A percentile compares a stretch with the other conserved stretches of the same genome.
Evolutionary conservation across 2,113 vertebrate species (phyloP).

Genomic region (Micronycteris hirsuta): DNA sequence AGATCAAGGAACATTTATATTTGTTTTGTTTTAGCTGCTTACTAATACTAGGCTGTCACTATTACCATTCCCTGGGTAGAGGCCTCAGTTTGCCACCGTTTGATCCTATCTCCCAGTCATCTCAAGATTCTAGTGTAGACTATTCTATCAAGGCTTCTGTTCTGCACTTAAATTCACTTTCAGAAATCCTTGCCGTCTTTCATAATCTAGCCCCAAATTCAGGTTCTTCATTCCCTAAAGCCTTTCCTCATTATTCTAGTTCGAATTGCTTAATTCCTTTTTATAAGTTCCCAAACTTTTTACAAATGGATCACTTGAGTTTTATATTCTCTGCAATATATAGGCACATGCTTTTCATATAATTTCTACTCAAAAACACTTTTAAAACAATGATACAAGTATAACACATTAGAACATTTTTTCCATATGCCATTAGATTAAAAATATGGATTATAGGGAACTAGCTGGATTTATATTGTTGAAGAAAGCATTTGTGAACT

Average conservation of each 20-base stretch:
- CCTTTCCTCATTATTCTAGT: background rate
- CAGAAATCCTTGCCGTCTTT: background rate
- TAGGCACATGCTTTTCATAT: background rate
- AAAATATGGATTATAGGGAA: background rate
- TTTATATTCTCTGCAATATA: background rate
- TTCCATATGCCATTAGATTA: background rate
- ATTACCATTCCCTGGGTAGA: background rate
- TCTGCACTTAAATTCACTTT: background rate
- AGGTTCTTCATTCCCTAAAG: background rate
- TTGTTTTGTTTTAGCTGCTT: constrained; percentile 8
- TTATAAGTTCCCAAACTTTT: background rate
- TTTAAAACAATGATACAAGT: background rate
- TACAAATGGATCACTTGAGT: background rate
- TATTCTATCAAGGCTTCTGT: background rate
- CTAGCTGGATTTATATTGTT: background rate
- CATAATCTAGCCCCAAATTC: background rate
- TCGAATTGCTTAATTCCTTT: background rate
- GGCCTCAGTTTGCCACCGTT: background rate
- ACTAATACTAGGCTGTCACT: background rate
- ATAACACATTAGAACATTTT: background rate
- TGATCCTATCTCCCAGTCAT: background rate
- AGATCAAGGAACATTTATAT: constrained; percentile 19
- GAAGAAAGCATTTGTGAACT: background rate
- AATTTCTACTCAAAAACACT: background rate
- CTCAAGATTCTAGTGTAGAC: background rate